Base-by-base conservation (phyloP, 2,797 vertebrate genomes). In the Hipposideros larvatus region DNA sequence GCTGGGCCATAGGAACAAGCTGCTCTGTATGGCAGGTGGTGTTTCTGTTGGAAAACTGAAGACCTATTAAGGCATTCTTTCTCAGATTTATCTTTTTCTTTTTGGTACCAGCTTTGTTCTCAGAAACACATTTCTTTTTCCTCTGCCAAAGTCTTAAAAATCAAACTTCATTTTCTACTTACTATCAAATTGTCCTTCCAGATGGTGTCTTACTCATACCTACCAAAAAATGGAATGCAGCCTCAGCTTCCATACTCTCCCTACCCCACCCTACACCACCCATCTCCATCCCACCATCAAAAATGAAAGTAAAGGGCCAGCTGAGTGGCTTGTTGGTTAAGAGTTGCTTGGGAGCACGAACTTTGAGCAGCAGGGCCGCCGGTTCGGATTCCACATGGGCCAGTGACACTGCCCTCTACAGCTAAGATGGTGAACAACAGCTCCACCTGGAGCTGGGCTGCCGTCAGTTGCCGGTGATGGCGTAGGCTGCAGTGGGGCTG, bases 261-360 rank as follows among this genome's bases (percentile, higher is more conserved):
- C n/a, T 10, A 1, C 3, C 6, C 2, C 21, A 11, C 26, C 7
- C 7, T 28, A 31, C 53, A 53, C 53, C 53, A 55, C 19, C 53
- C 53, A 55, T 55, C 57, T 31, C 41, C 34, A 11, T 3, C 51
- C 41, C 63, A 11, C 31, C 37, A 6, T 87, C 46, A 78, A 53
- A 96, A 90, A 80, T 37, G 83, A 85, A 95, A 88, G 61, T 88
- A 71, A 90, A n/a, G 37, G 37, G 37, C 43, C 43, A 6, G 43
- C 43, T 46, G 43, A 37, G 37, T 37, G 37, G 37, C 37, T 37
- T 37, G 37, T 37, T 37, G 37, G 37, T 37, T 37, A 37, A 37
- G 37, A 37, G 37, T 37, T 37, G 37, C 37, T 37, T 37, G 37
- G 37, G 37, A 37, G 37, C 37, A 37, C 37, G 37, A 37, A 37